Conservation (phyloP, 2,888 invertebrate species). For the Idaea aversata region DNA sequence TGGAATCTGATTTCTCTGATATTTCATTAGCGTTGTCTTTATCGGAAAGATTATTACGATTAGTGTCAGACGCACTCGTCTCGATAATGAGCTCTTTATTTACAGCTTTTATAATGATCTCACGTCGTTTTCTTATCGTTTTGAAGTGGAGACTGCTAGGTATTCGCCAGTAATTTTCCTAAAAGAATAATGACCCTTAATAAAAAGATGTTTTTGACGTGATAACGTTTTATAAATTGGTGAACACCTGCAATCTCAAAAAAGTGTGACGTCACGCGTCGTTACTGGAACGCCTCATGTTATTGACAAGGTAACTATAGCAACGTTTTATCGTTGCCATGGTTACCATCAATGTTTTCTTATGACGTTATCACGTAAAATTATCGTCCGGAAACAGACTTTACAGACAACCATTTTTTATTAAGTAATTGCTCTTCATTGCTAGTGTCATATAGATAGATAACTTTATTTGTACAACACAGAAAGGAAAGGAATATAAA, state of each 20-base stretch:
- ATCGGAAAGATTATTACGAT: slow-evolving; percentile 6
- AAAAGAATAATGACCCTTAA: slow-evolving; percentile 31
- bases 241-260: too few species aligned
- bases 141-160: slow-evolving; percentile 81
- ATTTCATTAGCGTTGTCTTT: slow-evolving; percentile 14
- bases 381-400: too few species aligned
- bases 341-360: too few species aligned
- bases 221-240: too few species aligned
- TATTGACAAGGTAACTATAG: too few species aligned
- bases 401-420: too few species aligned
- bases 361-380: too few species aligned
- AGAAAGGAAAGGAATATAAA: too few species aligned
- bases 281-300: too few species aligned
- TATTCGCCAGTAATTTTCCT: slow-evolving; percentile 94
- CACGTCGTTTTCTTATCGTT: slow-evolving; percentile 79
- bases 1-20: slow-evolving; percentile 40
- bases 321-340: too few species aligned
- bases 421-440: not conserved
- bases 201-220: not conserved
- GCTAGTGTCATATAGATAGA: not conserved
- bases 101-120: slow-evolving; percentile 78
- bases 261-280: too few species aligned
- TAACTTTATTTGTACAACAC: too few species aligned
- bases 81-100: slow-evolving; percentile 72
- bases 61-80: slow-evolving; percentile 16